Conservation (phyloP, 2,888 invertebrate species). For the Lycocerus yunnanus region DNA sequence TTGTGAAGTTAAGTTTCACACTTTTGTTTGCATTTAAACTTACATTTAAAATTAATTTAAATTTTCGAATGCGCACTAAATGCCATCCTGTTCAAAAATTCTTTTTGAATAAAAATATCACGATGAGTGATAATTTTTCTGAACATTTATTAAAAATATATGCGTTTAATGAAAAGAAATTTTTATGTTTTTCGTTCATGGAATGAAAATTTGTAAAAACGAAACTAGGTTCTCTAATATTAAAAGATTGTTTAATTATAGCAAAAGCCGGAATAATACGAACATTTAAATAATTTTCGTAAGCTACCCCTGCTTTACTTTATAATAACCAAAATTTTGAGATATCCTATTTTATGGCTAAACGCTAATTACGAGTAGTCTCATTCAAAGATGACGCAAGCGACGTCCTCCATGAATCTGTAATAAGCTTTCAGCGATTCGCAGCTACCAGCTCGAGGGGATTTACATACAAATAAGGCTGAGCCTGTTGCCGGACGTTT, state of each 20-base stretch:
- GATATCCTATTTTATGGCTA: slow-evolving; percentile 19
- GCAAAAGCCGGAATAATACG: neutral
- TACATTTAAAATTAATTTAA: too few species aligned
- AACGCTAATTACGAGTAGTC: slow-evolving; percentile 39
- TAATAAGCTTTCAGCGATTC: slow-evolving; percentile 44
- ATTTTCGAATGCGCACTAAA: too few species aligned
- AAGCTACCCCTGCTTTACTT: neutral
- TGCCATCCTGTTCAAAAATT: too few species aligned
- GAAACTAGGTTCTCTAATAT: too few species aligned
- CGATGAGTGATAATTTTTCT: too few species aligned
- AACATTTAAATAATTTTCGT: neutral
- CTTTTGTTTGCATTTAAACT: too few species aligned
- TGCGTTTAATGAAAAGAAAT: too few species aligned
- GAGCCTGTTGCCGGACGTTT: slow-evolving; percentile 25
- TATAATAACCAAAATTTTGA: neutral
- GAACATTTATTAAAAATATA: too few species aligned
- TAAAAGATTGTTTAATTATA: neutral
- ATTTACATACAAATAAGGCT: slow-evolving; percentile 48
- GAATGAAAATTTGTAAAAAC: too few species aligned
- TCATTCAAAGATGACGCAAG: slow-evolving; percentile 35
- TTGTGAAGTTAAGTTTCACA: too few species aligned
- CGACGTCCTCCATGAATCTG: slow-evolving; percentile 41
- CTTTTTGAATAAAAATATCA: too few species aligned
- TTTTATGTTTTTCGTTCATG: too few species aligned
- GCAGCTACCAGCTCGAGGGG: slow-evolving; percentile 41